These are phyloP conservation scores for Parapristionchus giblindavisi DNA, from an alignment of 2,888 invertebrate species.

Conservation along the genomic window DNA sequence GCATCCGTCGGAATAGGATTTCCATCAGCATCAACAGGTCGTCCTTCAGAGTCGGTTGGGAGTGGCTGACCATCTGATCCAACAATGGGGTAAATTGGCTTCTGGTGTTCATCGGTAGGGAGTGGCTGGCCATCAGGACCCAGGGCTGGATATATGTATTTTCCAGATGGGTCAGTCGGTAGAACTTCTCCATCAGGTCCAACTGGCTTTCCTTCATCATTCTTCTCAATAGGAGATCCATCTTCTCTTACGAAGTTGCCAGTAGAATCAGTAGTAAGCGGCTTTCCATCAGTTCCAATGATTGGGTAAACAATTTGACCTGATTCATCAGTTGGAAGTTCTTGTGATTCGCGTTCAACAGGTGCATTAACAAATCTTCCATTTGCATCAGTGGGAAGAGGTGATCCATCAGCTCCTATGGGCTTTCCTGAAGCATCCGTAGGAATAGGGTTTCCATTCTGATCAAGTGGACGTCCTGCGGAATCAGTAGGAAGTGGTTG, in stretches of 20 bases:
- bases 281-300: slow-evolving; percentile 46
- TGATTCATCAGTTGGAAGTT: slow-evolving; percentile 40
- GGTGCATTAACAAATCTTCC: slow-evolving; percentile 50
- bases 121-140: slow-evolving; percentile 44
- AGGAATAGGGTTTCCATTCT: slow-evolving; percentile 40
- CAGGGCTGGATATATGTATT: slow-evolving; percentile 44
- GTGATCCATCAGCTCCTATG: slow-evolving; percentile 47
- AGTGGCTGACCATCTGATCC: slow-evolving; percentile 38
- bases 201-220: slow-evolving; percentile 43
- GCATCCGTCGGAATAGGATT: slow-evolving; percentile 42
- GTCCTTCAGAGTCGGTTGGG: slow-evolving; percentile 40
- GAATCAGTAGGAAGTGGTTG: slow-evolving; percentile 41
- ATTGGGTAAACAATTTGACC: slow-evolving; percentile 39
- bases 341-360: slow-evolving; percentile 26
- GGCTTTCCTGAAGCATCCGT: slow-evolving; percentile 42
- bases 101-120: slow-evolving; percentile 41
- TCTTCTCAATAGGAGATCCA: slow-evolving; percentile 42
- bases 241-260: slow-evolving; percentile 41
- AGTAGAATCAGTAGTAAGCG: slow-evolving; percentile 49
- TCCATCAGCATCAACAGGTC: slow-evolving; percentile 46
- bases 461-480: slow-evolving; percentile 39
- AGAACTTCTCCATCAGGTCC: slow-evolving; percentile 55
- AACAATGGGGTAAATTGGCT: slow-evolving; percentile 41
- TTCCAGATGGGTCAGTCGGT: slow-evolving; percentile 46
- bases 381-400: slow-evolving; percentile 54